phyloP scores from a whole-genome alignment of 2,797 vertebrate genomes.

The Simalia tracyae region DNA sequence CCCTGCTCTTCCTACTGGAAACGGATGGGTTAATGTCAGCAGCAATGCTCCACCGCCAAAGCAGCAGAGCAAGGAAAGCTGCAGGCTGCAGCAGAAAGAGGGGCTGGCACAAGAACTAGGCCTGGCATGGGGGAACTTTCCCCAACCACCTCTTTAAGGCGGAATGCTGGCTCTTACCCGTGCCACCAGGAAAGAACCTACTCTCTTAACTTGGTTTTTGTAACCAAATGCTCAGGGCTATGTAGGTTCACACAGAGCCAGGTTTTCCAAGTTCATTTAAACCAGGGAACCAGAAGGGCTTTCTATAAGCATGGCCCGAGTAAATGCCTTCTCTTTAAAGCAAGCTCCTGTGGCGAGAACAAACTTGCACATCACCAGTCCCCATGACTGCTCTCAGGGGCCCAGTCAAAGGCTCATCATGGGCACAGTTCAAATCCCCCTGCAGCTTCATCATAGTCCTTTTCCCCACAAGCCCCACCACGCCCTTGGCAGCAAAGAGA shows the following conservation, averaged over 20 bases:
- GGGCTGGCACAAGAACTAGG: not conserved
- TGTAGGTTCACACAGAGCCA: not conserved
- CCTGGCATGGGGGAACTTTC: not conserved
- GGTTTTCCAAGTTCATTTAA: not conserved
- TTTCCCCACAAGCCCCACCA: not conserved
- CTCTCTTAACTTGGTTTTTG: not conserved
- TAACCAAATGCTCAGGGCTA: not conserved
- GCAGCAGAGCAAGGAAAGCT: not conserved
- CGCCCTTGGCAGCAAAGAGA: not conserved
- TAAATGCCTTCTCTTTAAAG: not conserved
- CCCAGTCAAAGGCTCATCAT: not conserved
- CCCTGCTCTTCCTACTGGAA: not conserved
- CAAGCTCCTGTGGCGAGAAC: not conserved
- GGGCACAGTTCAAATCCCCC: not conserved
- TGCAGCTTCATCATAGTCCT: not conserved
- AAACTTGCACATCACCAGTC: not conserved
- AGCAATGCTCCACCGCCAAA: not conserved
- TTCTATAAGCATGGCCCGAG: not conserved
- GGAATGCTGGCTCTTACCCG: not conserved
- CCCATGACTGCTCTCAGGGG: not conserved
- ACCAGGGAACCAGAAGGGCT: not conserved
- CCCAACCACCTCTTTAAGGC: not conserved
- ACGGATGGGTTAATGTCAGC: not conserved
- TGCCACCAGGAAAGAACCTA: not conserved
- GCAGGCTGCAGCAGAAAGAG: not conserved